Base-by-base conservation (phyloP, 2,113 vertebrate genomes). In the Rhegmatorhina hoffmannsi region DNA sequence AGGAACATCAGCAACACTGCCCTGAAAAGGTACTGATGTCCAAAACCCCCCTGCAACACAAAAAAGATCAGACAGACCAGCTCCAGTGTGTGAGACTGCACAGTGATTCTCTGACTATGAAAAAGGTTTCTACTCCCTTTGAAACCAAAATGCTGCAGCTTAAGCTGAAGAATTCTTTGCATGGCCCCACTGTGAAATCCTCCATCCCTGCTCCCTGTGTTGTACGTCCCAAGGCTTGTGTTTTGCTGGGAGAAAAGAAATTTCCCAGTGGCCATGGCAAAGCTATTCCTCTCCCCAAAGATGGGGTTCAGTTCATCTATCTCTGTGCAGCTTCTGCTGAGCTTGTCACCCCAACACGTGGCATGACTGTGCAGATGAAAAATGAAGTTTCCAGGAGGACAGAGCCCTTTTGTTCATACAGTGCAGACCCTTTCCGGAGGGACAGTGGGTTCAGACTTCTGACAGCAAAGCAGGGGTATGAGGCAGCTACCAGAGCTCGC, bases 401-500 rank as follows among this genome's bases (percentile, higher is more conserved):
- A 29, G 52, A 47, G 17, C 25, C 80, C n/a, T 34, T 26, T 25
- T 74, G 58, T 26, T n/a, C 33, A 0, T 2, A 4, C 1, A 7
- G 31, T 13, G 77, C 86, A 20, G 92, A 97, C 74, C 97, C 97
- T 2, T 95, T 97, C 53, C 52, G 52, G 47, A 36, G 97, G 38
- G 92, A 93, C 26, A 62, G 87, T 1, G 88, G 78, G 24, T 96
- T 98, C 95, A 86, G 86, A 93, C 95, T 98, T 56, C 92, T 97
- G 86, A 98, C 98, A 1, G 80, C 97, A 98, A 78, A 82, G 63
- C 79, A 96, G 74, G 93, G 75, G 7, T 44, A 53, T 0, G 52
- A 84, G 59, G 94, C 96, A 55, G 89, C 94, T 24, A 84, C 81
- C 36, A 66, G 44, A 70, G 92, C 92, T 28, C 89, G 92, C 34